Percentiles rank a stretch among this genome's conserved stretches.
phyloP scores from a whole-genome alignment of 1,140 invertebrate species.

The Drosophila rhopaloa region DNA sequence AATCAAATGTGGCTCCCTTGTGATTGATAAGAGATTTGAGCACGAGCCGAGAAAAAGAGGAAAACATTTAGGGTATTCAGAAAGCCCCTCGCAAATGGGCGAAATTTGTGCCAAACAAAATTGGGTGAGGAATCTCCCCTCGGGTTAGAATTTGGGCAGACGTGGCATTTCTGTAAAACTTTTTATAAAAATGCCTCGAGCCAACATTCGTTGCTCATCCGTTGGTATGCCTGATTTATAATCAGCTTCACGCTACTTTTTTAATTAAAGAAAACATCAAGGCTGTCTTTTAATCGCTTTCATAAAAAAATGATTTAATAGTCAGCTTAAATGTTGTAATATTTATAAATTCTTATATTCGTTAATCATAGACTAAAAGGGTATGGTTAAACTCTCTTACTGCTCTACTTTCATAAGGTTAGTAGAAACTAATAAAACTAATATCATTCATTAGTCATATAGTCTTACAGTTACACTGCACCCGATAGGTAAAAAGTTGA shows the following conservation, averaged over 20 bases:
- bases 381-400: too few relatives aligned
- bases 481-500: background rate
- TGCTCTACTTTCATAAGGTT: too few relatives aligned
- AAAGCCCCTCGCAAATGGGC: background rate
- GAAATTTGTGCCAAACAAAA: background rate
- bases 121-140: background rate
- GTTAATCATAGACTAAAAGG: too few relatives aligned
- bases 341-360: too few relatives aligned
- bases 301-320: too few relatives aligned
- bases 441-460: background rate
- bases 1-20: constrained; percentile 15
- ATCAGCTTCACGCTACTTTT: too few relatives aligned
- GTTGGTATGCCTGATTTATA: too few relatives aligned
- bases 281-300: too few relatives aligned
- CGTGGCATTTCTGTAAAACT: background rate
- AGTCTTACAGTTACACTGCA: background rate
- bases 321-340: too few relatives aligned
- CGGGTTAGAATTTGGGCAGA: background rate
- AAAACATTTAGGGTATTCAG: background rate
- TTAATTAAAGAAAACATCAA: too few relatives aligned
- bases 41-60: background rate
- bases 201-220: background rate
- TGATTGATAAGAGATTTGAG: constrained; percentile 16
- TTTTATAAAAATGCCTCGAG: background rate
- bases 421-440: background rate